Percentiles rank a stretch among this genome's conserved stretches.
Evolutionary conservation across 2,113 vertebrate genomes (phyloP).

Genomic region (Lampris incognitus): DNA sequence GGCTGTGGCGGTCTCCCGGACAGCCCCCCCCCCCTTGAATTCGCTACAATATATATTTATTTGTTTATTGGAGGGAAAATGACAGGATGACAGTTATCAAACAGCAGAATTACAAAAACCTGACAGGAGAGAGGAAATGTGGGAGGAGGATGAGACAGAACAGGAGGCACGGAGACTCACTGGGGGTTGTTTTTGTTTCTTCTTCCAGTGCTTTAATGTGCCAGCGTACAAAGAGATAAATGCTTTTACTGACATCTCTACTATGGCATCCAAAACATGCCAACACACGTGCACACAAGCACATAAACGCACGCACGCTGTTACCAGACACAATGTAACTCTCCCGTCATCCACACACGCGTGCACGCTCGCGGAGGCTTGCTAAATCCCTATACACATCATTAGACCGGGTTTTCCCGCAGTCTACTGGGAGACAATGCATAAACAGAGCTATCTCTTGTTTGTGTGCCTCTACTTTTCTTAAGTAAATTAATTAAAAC

Average conservation of each 20-base stretch:
- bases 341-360: slow-evolving; percentile 19
- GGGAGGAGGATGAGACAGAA: slow-evolving; percentile 21
- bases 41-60: too few species aligned
- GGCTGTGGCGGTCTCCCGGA: too few species aligned
- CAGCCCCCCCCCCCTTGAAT: too few species aligned
- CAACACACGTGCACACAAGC: slow-evolving; percentile 36
- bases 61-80: neutral
- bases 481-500: slow-evolving; percentile 38
- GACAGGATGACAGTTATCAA: neutral
- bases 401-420: slow-evolving; percentile 55
- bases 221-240: slow-evolving; percentile 73
- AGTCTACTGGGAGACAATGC: slow-evolving; percentile 53
- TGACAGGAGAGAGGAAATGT: neutral
- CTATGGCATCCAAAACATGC: slow-evolving; percentile 70
- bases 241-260: slow-evolving; percentile 70
- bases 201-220: slow-evolving; percentile 71
- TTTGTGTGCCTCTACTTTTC: slow-evolving; percentile 52
- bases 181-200: neutral
- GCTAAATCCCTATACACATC: slow-evolving; percentile 61
- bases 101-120: neutral
- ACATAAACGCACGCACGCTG: neutral
- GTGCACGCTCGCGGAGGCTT: neutral
- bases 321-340: neutral
- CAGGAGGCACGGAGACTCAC: neutral
- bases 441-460: slow-evolving; percentile 47